Conservation (phyloP, 2,888 invertebrate species). For the Drosophila cracens region DNA sequence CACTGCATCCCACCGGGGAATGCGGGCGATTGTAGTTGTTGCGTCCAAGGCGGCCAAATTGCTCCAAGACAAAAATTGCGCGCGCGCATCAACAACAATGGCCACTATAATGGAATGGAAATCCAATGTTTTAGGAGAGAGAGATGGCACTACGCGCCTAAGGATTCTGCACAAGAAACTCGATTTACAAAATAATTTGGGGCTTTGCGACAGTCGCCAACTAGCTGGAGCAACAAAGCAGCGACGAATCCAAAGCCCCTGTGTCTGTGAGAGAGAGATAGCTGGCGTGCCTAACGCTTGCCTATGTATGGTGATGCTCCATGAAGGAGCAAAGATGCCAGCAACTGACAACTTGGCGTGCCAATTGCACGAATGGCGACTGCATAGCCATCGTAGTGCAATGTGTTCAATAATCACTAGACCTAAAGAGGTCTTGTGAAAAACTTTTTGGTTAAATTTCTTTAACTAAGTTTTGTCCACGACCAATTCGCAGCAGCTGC, state of each 20-base stretch:
- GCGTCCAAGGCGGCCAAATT: constrained; percentile 28
- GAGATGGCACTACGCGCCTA: constrained; percentile 53
- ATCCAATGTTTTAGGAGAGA: constrained; percentile 22
- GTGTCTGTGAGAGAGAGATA: constrained; percentile 1
- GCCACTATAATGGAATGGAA: constrained; percentile 25
- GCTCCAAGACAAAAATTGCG: constrained; percentile 48
- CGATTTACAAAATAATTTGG: constrained; percentile 33
- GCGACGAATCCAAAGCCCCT: constrained; percentile 58
- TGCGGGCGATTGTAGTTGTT: constrained; percentile 29
- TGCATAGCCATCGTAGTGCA: constrained; percentile 79
- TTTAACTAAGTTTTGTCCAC: constrained; percentile 40
- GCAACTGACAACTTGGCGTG: constrained; percentile 56
- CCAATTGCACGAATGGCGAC: constrained; percentile 82
- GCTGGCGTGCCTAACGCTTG: constrained; percentile 65
- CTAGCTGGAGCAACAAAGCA: constrained; percentile 47
- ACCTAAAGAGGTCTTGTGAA: constrained; percentile 20
- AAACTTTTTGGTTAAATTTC: constrained; percentile 25
- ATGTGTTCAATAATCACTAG: constrained; percentile 20
- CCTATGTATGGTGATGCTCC: constrained; percentile 7
- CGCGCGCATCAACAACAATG: constrained; percentile 26
- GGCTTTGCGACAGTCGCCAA: constrained; percentile 43
- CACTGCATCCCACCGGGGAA: constrained; percentile 24
- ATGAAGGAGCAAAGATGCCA: constrained; percentile 4
- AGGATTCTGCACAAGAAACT: constrained; percentile 57
- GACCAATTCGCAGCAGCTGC: constrained; percentile 37